Percentiles rank a stretch among this genome's conserved stretches.
phyloP scores from a whole-genome alignment of 2,797 vertebrate genomes.

The Lagodon rhomboides region DNA sequence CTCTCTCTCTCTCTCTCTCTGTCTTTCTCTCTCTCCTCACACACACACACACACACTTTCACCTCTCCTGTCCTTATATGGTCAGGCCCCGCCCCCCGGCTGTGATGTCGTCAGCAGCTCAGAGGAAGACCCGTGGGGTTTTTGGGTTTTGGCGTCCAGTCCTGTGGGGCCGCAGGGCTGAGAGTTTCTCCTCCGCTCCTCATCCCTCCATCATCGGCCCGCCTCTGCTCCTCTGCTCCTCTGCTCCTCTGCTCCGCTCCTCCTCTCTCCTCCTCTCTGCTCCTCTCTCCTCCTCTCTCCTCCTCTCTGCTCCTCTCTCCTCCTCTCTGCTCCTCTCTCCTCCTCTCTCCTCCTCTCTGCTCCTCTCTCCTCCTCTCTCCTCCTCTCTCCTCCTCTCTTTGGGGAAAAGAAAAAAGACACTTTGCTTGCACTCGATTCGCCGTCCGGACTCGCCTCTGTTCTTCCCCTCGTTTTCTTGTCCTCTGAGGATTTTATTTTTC shows the following conservation, averaged over 20 bases:
- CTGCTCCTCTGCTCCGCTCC: too few relatives aligned
- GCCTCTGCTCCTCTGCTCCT: conserved; percentile 45
- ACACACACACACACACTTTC: conserved; percentile 57
- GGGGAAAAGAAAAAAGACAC: conserved; percentile 79
- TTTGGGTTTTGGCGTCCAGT: conserved; percentile 96
- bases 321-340: conserved; percentile 13
- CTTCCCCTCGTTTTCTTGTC: conserved; percentile 46
- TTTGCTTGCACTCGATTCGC: conserved; percentile 84
- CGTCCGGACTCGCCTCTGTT: conserved; percentile 68
- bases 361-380: neutral
- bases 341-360: conserved; percentile 36
- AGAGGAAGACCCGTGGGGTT: conserved; percentile 94
- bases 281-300: neutral
- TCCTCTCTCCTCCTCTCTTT: conserved; percentile 63
- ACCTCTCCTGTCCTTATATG: conserved; percentile 86
- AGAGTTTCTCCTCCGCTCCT: conserved; percentile 83
- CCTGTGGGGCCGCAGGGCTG: conserved; percentile 97
- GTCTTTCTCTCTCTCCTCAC: conserved; percentile 7
- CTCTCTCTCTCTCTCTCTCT: neutral
- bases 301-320: conserved; percentile 58
- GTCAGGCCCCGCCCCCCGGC: conserved; percentile 83
- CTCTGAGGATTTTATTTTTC: conserved; percentile 84
- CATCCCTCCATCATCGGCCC: conserved; percentile 64
- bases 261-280: conserved; percentile 29
- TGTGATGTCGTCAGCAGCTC: conserved; percentile 86